Evolutionary conservation across 2,797 vertebrate genomes (phyloP).

Genomic region (Argyrosomus regius): DNA sequence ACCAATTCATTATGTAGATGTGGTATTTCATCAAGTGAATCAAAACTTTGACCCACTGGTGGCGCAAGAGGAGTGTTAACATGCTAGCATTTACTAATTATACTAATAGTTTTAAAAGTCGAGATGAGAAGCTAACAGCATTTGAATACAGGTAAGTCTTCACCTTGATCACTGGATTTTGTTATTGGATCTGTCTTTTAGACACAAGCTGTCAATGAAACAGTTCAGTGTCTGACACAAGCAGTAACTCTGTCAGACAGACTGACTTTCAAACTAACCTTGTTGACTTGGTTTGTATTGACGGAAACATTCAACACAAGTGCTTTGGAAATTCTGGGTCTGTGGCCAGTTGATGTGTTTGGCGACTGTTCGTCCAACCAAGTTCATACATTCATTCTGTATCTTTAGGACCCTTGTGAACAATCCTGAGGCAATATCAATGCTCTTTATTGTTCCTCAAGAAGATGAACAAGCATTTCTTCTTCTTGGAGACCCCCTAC

Average conservation of each 20-base stretch:
- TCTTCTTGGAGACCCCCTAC: background rate
- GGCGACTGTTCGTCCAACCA: too few species aligned
- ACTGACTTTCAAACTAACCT: background rate
- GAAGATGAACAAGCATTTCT: background rate
- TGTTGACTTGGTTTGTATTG: background rate
- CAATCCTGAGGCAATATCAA: background rate
- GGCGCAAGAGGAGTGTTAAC: too few species aligned
- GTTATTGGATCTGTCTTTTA: background rate
- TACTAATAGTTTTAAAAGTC: too few species aligned
- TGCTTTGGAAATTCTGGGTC: background rate
- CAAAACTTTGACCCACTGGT: too few species aligned
- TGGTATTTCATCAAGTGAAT: too few species aligned
- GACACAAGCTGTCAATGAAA: background rate
- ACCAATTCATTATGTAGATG: too few species aligned
- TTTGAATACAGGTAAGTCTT: too few species aligned
- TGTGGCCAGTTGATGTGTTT: background rate
- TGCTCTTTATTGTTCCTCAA: background rate
- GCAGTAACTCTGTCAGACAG: background rate
- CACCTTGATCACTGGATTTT: too few species aligned
- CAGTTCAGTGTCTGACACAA: background rate
- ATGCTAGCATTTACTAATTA: too few species aligned
- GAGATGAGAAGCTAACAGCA: too few species aligned
- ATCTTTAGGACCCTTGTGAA: background rate
- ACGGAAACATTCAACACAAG: background rate
- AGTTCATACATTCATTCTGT: too few species aligned